Evolutionary conservation across 2,888 invertebrate species (phyloP), one percentile per base, ranked within the genome.

Genomic region (Torymus tubicola): DNA sequence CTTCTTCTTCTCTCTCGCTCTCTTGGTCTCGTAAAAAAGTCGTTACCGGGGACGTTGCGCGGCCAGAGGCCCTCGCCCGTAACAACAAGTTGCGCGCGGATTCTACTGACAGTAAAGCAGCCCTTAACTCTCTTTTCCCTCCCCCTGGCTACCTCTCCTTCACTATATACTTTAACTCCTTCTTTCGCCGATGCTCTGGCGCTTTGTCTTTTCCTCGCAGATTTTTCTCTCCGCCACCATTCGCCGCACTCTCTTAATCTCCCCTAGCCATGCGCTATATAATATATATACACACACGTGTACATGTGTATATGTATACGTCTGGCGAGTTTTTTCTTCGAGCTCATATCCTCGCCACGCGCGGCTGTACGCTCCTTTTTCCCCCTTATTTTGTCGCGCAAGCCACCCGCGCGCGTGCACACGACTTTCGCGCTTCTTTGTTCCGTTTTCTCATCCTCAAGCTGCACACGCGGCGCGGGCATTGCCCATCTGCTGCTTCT

Each of bases 61-160:
- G 80, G 52, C 65, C 21, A n/a, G 58, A n/a, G 42, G 24, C 58
- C 12, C 53, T 21, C 58, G 18, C 76, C 31, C 76, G 78, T 78
- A 82, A 75, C 75, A 55, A 75, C 61, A 65, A 71, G 69, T 70
- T 57, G 73, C 67, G 24, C 63, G 71, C 21, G 58, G 64, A 52
- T 24, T 68, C 84, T 85, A 85, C 85, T 84, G 83, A 86, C 85
- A 82, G 84, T 83, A 83, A 84, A 86, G 83, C 85, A 42, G 50
- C 58, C 65, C 55, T 52, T 60, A 14, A 53, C 61, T 24, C 4
- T 10, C 58, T 31, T 52, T 16, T 21, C 55, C 52, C 24, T n/a
- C 11, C 24, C 21, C 31, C 14, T 24, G 21, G 16, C 21, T 52
- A 13, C 83, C 82, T 83, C 82, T 80, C 74, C 83, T 82, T 78